Conservation (phyloP, 2,113 vertebrate species). For the Ptilonorhynchus violaceus region DNA sequence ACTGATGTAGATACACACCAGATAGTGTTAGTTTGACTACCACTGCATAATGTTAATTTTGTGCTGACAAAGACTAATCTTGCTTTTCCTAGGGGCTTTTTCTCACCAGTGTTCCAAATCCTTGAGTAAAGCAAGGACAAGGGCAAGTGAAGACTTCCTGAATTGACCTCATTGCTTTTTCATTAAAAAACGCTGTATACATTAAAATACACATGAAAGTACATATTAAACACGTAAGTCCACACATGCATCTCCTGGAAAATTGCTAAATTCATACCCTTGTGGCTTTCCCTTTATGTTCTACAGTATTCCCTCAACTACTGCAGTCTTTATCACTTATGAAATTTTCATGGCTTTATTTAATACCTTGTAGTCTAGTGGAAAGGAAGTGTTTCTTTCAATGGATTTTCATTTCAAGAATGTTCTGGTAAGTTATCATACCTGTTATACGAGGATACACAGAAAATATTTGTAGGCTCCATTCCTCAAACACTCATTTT, state of each 20-base stretch:
- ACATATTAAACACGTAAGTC: constrained; percentile 1
- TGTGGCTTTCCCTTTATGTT: not conserved
- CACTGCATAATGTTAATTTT: not conserved
- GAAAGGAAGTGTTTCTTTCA: constrained; percentile 50
- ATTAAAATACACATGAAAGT: constrained; percentile 15
- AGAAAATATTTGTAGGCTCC: constrained; percentile 37
- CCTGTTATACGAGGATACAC: constrained; percentile 21
- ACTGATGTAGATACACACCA: not conserved
- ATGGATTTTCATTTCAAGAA: constrained; percentile 50
- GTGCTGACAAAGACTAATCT: not conserved
- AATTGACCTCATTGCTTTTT: not conserved
- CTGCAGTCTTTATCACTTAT: constrained; percentile 9
- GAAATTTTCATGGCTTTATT: constrained; percentile 31
- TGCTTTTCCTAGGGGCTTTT: not conserved
- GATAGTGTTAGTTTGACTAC: not conserved
- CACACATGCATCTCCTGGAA: not conserved
- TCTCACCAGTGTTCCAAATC: not conserved
- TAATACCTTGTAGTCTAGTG: constrained; percentile 1
- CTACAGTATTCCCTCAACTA: constrained; percentile 32
- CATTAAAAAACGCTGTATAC: not conserved
- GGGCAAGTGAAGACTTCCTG: not conserved
- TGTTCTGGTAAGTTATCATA: constrained; percentile 38
- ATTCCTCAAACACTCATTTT: constrained; percentile 51
- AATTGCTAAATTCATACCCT: constrained; percentile 32
- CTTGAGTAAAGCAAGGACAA: not conserved